Evolutionary conservation across 1,140 invertebrate genomes (phyloP).

Genomic region (Lordiphosa collinella): DNA sequence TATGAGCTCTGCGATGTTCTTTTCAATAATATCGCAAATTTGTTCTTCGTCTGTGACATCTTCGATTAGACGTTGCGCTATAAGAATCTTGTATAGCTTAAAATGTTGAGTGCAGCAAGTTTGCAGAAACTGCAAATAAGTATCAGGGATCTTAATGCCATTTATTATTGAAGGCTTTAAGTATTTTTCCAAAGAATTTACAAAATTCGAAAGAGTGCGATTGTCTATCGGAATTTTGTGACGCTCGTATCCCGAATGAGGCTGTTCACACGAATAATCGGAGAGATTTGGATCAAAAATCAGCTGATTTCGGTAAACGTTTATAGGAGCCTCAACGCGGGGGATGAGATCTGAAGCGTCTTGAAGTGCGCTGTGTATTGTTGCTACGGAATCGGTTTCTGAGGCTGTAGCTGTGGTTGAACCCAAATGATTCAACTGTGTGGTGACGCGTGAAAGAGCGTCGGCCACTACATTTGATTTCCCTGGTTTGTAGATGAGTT

Average conservation of each 20-base stretch:
- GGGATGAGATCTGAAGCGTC: not conserved
- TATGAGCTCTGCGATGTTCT: no score
- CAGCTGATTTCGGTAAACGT: conserved; percentile 4
- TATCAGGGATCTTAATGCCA: no score
- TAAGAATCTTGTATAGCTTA: no score
- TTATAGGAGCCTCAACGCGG: not conserved
- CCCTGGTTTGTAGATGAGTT: no score
- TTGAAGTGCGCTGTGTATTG: not conserved
- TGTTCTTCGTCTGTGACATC: no score
- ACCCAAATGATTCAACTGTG: not conserved
- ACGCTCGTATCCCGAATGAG: not conserved
- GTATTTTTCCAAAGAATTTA: not conserved
- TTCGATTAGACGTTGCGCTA: no score
- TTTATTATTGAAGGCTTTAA: no score
- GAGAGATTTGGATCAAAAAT: not conserved
- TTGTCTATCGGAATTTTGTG: not conserved
- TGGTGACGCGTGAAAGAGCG: not conserved
- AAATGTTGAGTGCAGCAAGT: no score
- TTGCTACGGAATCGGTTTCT: not conserved
- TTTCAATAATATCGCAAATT: no score
- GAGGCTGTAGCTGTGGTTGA: no score
- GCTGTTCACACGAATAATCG: not conserved
- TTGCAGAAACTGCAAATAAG: no score
- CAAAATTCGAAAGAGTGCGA: no score
- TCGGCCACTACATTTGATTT: conserved; percentile 11